Evolutionary conservation across 2,113 vertebrate genomes (phyloP), one percentile per base, ranked within the genome.

Genomic region (Podarcis muralis): DNA sequence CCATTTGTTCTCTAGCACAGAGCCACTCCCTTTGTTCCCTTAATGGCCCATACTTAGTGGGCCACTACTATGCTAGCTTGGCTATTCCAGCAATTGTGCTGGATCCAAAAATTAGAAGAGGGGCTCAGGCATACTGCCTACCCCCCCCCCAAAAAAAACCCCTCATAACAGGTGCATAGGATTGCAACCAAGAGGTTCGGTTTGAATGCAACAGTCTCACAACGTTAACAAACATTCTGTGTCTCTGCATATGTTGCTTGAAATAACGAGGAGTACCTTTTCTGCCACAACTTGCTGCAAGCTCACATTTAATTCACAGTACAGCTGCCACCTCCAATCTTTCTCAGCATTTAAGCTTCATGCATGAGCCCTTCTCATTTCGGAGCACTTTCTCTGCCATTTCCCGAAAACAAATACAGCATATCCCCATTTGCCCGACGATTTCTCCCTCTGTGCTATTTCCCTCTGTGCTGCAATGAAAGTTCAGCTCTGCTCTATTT

Each of bases 281-380:
- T 30, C n/a, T 88, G 83, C 48, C 71, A 83, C 84, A 83, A 81
- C 86, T 62, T 30, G 32, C 72, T 78, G 78, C 20, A 86, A 57
- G 68, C 8, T 82, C 43, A 74, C 78, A 72, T 85, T 13, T 85
- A 85, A 30, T 83, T 91, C 92, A 68, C 76, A 82, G 57, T 88
- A 59, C 30, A 83, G 59, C 87, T 27, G 32, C 18, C 71, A 62
- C 20, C 72, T 87, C 79, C 82, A 18, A 27, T 66, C 57, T 88
- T 75, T 12, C 0, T 0, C 30, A 80, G 20, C 66, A 79, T 85
- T 83, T 81, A 32, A 86, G 27, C 20, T 91, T 66, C 85, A 74
- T 83, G 59, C 35, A 7, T 20, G 8, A 71, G 22, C 40, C 77
- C 71, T 81, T 86, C 80, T 65, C 2, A 32, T 83, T 91, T 90